A percentile compares a stretch with the other conserved stretches of the same genome.
Conservation (phyloP, 2,888 invertebrate genomes). For the Chrysolina oricalcia region DNA sequence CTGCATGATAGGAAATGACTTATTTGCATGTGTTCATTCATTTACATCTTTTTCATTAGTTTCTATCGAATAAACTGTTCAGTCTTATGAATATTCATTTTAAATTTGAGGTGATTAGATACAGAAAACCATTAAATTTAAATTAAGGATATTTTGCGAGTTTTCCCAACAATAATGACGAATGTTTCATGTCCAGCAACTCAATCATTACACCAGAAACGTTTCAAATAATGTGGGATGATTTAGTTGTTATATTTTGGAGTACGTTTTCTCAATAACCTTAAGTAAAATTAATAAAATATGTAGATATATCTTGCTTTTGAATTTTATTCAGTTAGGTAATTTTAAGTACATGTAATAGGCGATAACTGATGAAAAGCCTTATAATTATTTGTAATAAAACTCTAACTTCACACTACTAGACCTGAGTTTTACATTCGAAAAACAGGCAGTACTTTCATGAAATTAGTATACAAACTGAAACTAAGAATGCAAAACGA, state of each 20-base stretch:
- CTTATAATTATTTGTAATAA: no score
- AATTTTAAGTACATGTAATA: no score
- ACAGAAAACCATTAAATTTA: background rate
- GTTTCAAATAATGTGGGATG: background rate
- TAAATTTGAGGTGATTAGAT: background rate
- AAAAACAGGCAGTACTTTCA: no score
- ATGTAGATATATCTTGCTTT: background rate
- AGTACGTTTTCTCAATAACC: background rate
- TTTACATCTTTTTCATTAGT: constrained; percentile 37
- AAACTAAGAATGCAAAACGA: no score
- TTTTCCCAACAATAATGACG: no score
- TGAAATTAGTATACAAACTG: no score
- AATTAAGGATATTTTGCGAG: background rate
- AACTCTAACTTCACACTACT: no score
- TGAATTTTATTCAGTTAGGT: background rate
- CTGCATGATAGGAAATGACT: constrained; percentile 36
- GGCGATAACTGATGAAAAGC: no score
- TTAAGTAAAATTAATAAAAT: background rate
- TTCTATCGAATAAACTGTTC: constrained; percentile 33
- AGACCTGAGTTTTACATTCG: no score
- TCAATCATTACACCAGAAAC: background rate
- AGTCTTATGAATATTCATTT: constrained; percentile 11
- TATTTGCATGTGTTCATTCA: constrained; percentile 39
- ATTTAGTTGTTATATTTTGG: background rate
- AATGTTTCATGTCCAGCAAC: background rate